Base-by-base conservation (phyloP, 2,888 invertebrate species). In the Drosophila melanosoma region DNA sequence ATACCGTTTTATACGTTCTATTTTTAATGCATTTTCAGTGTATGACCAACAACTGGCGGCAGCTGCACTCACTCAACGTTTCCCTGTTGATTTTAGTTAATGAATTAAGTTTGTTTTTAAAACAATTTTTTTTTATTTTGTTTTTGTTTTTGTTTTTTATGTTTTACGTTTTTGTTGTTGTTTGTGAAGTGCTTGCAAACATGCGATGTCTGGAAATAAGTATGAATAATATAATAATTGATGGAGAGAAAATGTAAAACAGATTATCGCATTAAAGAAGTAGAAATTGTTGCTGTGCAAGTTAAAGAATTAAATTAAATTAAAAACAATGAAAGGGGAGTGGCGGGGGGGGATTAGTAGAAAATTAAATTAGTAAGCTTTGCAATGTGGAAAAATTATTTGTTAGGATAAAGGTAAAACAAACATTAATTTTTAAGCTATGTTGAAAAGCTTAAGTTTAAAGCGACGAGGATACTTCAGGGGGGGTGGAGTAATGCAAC, bases 71-170 rank as follows among this genome's bases (percentile, higher is more conserved):
- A 26, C 45, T 35, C 52, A 40, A 53, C 42, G 49, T 26, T 23
- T 70, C 42, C 32, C 67, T 70, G 74, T 70, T 73, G 68, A 87
- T 81, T 81, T 83, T 73, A 73, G 69, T 83, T 88, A 87, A 87
- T 85, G 78, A 88, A 86, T 88, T 77, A 78, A 76, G 75, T 88
- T 81, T 70, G 72, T 79, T 76, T 76, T 75, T 29, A 76, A 75
- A 73, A 54, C 62, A 69, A 35, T 64, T 63, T 64, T 60, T 65
- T 54, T 29, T 29, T 56, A 56, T 51, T 20, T 3, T 45, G 1
- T 3, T 17, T 38, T 3, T 23, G 2, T 23, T 0, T 15, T 17
- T 17, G 11, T 51, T 29, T 45, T 26, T 51, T 6, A n/a, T n/a
- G n/a, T n/a, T 12, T 42, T 20, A 15, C 8, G 48, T 17, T 54